Evolutionary conservation across 2,888 invertebrate species (phyloP), one percentile per base, ranked within the genome.

Genomic region (Cataglyphis cursor): DNA sequence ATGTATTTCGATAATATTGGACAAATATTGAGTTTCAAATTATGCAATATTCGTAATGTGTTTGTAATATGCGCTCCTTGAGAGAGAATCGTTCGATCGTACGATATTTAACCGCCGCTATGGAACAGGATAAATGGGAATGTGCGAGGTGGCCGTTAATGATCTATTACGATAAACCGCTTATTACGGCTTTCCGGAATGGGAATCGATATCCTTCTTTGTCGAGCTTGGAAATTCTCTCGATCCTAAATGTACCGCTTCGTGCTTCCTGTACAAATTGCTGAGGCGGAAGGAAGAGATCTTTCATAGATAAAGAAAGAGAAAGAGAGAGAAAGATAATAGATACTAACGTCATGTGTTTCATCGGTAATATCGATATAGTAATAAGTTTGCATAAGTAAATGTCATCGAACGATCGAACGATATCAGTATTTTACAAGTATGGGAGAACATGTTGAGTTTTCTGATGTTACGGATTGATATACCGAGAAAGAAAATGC

Each of bases 151-250:
- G 70, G 80, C 80, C 74, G 88, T 83, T 83, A 81, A 78, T 82
- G 85, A 78, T 66, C 84, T 82, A 84, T 84, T 84, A 70, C 82
- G 73, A 84, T 84, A 84, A 84, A 82, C 84, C 82, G 82, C 84
- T 84, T 84, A 84, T 84, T 82, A 82, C 65, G 61, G 72, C 72
- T 76, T 62, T 44, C 57, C 38, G 75, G 44, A 72, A 68, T 70
- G 51, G 73, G 68, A 61, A 84, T 84, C 84, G 81, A 84, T 84
- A 66, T 21, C 82, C 83, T 82, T 73, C 73, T 82, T 80, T 64
- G 64, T 74, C 78, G 59, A 44, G 68, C 68, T 59, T 61, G 76
- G 61, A 78, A 78, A 68, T 59, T 61, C 66, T 44, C 41, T 31
- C 54, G 74, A 35, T 80, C n/a, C 78, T 35, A 24, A 76, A 61